Conservation (phyloP, 2,888 invertebrate species). For the Spodoptera littoralis region DNA sequence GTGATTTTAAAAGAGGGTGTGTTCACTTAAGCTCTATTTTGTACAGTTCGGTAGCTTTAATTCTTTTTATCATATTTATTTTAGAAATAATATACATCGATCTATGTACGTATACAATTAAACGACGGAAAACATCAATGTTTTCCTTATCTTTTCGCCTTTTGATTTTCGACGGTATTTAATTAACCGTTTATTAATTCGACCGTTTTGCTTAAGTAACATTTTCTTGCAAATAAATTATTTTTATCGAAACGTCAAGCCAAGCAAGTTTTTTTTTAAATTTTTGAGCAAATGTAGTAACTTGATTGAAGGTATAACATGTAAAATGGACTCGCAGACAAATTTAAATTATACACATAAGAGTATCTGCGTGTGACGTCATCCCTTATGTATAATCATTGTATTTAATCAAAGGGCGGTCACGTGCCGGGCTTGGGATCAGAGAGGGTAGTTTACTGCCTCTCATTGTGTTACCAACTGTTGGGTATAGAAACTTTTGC, state of each 20-base stretch:
- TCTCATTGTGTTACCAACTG: conserved; percentile 59
- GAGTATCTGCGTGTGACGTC: conserved; percentile 44
- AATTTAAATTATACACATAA: conserved; percentile 36
- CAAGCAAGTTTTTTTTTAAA: not conserved
- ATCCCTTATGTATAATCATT: conserved; percentile 63
- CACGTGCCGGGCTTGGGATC: conserved; percentile 66
- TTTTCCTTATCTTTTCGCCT: conserved; percentile 7
- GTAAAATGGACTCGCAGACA: not conserved
- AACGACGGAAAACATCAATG: not conserved
- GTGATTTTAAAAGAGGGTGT: conserved; percentile 68
- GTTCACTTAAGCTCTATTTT: conserved; percentile 54
- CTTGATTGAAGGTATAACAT: too few species aligned
- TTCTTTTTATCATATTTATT: conserved; percentile 40
- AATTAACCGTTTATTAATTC: conserved; percentile 13
- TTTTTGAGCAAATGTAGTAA: not conserved
- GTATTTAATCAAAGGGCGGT: conserved; percentile 71
- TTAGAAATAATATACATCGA: not conserved
- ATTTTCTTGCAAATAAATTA: not conserved
- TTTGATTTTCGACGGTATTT: not conserved
- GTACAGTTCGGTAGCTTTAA: conserved; percentile 48
- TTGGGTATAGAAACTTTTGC: conserved; percentile 50
- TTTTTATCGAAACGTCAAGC: not conserved
- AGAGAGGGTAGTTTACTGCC: conserved; percentile 62
- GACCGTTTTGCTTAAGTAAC: not conserved
- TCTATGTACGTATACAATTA: conserved; percentile 23